phyloP scores from a whole-genome alignment of 2,797 vertebrate genomes.

The Calcarius lapponicus region DNA sequence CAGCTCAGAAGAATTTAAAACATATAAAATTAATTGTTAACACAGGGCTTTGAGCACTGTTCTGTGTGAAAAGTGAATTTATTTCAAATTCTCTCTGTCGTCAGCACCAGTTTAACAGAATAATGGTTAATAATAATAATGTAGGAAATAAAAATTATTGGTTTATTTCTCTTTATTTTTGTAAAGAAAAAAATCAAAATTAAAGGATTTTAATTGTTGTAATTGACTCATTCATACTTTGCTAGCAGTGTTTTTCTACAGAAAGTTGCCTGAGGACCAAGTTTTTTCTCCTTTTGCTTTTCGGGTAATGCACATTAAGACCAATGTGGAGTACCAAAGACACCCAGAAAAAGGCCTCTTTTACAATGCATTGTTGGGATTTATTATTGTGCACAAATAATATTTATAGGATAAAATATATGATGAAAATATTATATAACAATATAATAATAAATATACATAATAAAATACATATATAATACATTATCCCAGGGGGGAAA shows the following conservation, averaged over 20 bases:
- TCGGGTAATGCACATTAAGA: not conserved
- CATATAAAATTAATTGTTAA: not conserved
- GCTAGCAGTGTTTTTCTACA: not conserved
- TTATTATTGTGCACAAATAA: not conserved
- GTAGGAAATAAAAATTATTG: not conserved
- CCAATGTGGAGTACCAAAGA: not conserved
- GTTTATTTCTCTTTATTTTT: not conserved
- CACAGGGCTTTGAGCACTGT: not conserved
- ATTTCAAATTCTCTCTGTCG: not conserved
- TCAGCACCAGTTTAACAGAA: not conserved
- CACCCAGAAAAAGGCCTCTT: not conserved
- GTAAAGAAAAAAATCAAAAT: not conserved
- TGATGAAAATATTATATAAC: not conserved
- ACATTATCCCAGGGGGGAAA: not conserved
- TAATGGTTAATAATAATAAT: too few species aligned
- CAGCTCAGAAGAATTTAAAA: not conserved
- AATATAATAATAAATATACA: too few species aligned
- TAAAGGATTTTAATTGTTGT: not conserved
- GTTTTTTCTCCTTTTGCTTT: not conserved
- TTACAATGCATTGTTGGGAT: not conserved
- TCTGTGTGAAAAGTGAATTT: not conserved
- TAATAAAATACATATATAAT: too few species aligned
- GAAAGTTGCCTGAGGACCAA: not conserved
- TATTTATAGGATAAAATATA: too few species aligned
- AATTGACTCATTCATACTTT: not conserved